A percentile compares a stretch with the other conserved stretches of the same genome.
Conservation (phyloP, 2,888 invertebrate species). For the Hyposoter dolosus region DNA sequence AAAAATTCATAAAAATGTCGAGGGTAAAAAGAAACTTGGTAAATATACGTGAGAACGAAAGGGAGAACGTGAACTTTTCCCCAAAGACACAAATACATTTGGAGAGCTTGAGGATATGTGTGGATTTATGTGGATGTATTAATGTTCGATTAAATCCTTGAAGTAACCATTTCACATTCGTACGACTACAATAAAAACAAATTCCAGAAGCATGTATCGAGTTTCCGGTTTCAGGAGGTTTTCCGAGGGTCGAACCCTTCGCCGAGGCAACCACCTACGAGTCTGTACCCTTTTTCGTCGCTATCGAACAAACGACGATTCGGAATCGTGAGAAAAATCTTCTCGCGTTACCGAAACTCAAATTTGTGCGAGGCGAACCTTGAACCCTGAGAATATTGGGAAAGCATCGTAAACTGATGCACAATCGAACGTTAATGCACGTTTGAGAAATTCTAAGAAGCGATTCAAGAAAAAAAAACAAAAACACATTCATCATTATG, state of each 20-base stretch:
- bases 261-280: constrained; percentile 45
- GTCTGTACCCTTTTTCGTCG: constrained; percentile 20
- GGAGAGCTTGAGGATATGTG: neutral
- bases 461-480: neutral
- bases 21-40: constrained; percentile 16
- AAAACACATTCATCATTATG: neutral
- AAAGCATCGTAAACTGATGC: too few relatives aligned
- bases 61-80: constrained; percentile 29
- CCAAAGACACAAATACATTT: constrained; percentile 34
- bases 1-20: constrained; percentile 17
- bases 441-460: neutral
- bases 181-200: constrained; percentile 32
- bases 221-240: constrained; percentile 42
- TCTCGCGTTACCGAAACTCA: constrained; percentile 13
- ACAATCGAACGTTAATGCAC: neutral
- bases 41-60: constrained; percentile 49
- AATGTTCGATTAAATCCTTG: constrained; percentile 55
- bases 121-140: neutral
- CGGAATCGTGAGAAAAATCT: constrained; percentile 28
- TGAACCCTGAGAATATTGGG: neutral
- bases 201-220: constrained; percentile 42
- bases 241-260: constrained; percentile 58
- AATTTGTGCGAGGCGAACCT: neutral
- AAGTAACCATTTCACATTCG: constrained; percentile 36
- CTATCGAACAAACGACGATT: neutral